These are phyloP conservation scores for Lasiommata megera DNA, from an alignment of 2,888 invertebrate genomes.

Conservation along the genomic window DNA sequence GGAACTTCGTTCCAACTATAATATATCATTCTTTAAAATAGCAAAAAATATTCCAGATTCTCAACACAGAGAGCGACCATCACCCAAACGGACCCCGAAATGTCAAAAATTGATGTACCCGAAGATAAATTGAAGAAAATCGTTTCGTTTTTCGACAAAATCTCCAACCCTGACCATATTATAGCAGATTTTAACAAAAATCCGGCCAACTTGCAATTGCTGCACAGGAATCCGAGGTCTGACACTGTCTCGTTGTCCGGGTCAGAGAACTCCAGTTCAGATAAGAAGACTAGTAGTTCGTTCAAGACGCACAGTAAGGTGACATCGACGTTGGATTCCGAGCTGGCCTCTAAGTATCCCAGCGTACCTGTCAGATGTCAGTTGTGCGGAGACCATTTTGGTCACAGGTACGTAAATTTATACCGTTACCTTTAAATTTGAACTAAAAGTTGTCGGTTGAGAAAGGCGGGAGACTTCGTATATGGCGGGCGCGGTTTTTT, in stretches of 20 bases:
- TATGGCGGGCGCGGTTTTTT: no score
- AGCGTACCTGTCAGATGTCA: conserved; percentile 44
- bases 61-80: conserved; percentile 44
- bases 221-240: conserved; percentile 24
- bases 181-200: conserved; percentile 50
- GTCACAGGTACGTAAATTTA: conserved; percentile 49
- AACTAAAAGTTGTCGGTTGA: no score
- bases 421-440: no score
- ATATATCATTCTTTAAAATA: no score
- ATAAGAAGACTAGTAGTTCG: conserved; percentile 40
- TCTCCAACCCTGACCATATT: conserved; percentile 51
- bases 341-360: conserved; percentile 34
- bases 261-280: conserved; percentile 31
- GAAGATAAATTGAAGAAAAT: conserved; percentile 70
- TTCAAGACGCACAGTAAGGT: conserved; percentile 16
- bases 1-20: no score
- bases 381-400: conserved; percentile 57
- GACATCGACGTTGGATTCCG: conserved; percentile 38
- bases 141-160: conserved; percentile 69
- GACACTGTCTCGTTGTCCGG: conserved; percentile 18
- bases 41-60: conserved; percentile 17
- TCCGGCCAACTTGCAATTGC: conserved; percentile 42
- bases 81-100: conserved; percentile 60
- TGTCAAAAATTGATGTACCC: conserved; percentile 41
- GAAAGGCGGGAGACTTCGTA: no score